Conservation (phyloP, 2,888 invertebrate species). For the Drosophila stalkeri region DNA sequence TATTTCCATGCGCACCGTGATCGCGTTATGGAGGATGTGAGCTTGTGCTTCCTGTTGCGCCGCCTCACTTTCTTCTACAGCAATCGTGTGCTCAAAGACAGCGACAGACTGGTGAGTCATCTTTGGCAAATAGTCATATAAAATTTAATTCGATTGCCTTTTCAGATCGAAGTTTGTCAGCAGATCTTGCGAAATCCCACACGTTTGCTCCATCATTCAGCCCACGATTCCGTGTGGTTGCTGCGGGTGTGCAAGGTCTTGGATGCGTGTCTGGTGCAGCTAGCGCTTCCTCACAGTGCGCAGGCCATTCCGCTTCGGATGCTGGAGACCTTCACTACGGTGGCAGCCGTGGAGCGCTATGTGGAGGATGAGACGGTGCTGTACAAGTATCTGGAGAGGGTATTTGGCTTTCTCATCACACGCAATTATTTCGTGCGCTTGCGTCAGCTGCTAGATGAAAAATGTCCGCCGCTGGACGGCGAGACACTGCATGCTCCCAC, state of each 20-base stretch:
- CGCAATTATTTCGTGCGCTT: constrained; percentile 90
- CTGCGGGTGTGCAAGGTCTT: constrained; percentile 84
- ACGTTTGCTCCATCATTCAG: constrained; percentile 82
- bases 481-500: constrained; percentile 90
- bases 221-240: constrained; percentile 81
- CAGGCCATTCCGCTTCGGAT: constrained; percentile 91
- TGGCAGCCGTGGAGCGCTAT: constrained; percentile 82
- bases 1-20: constrained; percentile 84
- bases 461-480: constrained; percentile 89
- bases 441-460: constrained; percentile 89
- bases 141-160: neutral
- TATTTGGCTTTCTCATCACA: constrained; percentile 83
- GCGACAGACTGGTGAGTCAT: constrained; percentile 87
- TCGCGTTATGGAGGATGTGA: constrained; percentile 85
- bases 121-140: no score
- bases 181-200: constrained; percentile 82
- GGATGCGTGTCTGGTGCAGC: constrained; percentile 83
- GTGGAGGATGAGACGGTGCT: constrained; percentile 79
- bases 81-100: constrained; percentile 87
- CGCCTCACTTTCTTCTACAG: constrained; percentile 92
- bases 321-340: constrained; percentile 91
- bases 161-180: constrained; percentile 84
- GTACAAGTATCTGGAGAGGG: constrained; percentile 79
- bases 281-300: constrained; percentile 78
- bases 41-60: constrained; percentile 86